phyloP scores from a whole-genome alignment of 30 jellyfish, hydroid and myxozoan genomes.

The Euphysa ruthae region DNA sequence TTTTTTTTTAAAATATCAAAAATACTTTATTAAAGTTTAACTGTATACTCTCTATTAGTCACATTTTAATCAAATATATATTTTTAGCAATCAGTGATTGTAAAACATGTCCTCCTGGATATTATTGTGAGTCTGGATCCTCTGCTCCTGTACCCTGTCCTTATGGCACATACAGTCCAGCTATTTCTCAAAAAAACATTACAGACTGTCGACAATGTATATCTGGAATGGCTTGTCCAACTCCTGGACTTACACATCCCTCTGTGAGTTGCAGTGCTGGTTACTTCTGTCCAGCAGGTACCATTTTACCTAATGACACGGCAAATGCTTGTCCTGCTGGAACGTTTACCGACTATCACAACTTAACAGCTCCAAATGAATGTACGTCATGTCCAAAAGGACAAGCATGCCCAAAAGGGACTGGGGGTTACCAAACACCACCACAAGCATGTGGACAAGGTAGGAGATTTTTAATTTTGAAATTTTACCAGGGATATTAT shows the following conservation, averaged over 20 bases:
- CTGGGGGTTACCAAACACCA: conserved; percentile 95
- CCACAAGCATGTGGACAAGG: conserved; percentile 95
- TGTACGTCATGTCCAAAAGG: conserved; percentile 86
- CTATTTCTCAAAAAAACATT: conserved; percentile 36
- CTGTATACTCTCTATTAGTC: too few relatives aligned
- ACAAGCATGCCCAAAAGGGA: conserved; percentile 89
- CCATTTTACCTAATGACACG: conserved; percentile 60
- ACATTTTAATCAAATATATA: too few relatives aligned
- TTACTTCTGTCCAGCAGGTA: conserved; percentile 94
- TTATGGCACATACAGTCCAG: conserved; percentile 86
- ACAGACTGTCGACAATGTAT: conserved; percentile 71
- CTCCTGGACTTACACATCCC: conserved; percentile 67
- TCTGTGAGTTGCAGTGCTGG: conserved; percentile 84
- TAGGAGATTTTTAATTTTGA: conserved; percentile 15
- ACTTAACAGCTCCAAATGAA: conserved; percentile 68
- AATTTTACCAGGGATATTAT: too few relatives aligned
- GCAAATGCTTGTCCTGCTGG: conserved; percentile 95
- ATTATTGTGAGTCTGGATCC: conserved; percentile 63
- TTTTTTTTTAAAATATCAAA: too few relatives aligned
- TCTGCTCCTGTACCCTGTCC: conserved; percentile 78
- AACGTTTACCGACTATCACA: conserved; percentile 74
- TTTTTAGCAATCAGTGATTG: conserved; percentile 68
- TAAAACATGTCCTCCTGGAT: conserved; percentile 80
- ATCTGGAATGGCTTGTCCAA: conserved; percentile 99
- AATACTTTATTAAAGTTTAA: too few relatives aligned